Evolutionary conservation across 1,140 invertebrate species (phyloP).

Genomic region (Drosophila parabipectinata): DNA sequence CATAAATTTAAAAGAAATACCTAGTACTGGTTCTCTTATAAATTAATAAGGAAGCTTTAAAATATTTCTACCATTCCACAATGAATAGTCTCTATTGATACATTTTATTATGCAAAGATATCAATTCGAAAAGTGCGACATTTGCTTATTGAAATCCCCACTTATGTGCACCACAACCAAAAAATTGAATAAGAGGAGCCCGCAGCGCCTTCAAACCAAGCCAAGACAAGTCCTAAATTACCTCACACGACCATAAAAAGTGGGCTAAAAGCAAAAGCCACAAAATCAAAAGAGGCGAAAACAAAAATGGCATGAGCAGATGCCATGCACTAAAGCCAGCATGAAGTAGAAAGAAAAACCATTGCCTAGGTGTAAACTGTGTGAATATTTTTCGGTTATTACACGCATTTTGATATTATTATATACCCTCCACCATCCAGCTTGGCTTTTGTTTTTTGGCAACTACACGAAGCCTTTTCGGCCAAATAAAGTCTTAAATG

Average conservation of each 20-base stretch:
- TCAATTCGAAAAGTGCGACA: background rate
- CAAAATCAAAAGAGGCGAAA: conserved; percentile 34
- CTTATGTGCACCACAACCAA: conserved; percentile 6
- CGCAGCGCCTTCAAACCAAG: conserved; percentile 3
- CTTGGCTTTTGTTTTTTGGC: conserved; percentile 41
- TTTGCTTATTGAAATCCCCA: conserved; percentile 4
- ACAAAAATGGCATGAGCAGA: conserved; percentile 30
- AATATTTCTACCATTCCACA: no score
- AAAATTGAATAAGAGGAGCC: conserved; percentile 18
- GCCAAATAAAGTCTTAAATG: conserved; percentile 71
- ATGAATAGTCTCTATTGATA: background rate
- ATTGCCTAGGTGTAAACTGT: conserved; percentile 62
- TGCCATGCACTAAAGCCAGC: conserved; percentile 23
- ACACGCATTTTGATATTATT: conserved; percentile 68
- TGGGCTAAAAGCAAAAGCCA: conserved; percentile 73
- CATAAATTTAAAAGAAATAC: background rate
- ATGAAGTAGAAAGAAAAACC: conserved; percentile 7
- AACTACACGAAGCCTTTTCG: conserved; percentile 59
- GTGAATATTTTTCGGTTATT: conserved; percentile 78
- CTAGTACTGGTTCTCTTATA: no score
- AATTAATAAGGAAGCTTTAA: background rate
- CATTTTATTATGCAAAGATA: background rate
- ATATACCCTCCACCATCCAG: background rate
- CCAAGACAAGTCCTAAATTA: conserved; percentile 34
- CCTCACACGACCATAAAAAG: conserved; percentile 51